Conservation (phyloP, 2,113 vertebrate genomes). For the Hypanus sabinus region DNA sequence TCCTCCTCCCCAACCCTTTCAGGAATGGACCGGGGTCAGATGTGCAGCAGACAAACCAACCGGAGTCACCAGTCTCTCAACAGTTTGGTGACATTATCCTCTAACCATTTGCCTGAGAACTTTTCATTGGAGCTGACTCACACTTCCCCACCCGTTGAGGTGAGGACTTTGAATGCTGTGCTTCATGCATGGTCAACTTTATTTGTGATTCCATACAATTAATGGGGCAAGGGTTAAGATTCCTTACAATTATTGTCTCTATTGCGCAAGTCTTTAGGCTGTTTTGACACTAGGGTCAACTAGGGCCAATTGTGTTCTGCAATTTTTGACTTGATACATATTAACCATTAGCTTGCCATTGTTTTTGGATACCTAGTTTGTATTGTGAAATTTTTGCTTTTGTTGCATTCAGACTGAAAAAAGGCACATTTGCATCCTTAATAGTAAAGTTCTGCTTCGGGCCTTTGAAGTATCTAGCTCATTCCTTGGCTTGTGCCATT, state of each 20-base stretch:
- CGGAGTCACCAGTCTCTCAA: slow-evolving; percentile 93
- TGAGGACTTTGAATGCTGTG: slow-evolving; percentile 53
- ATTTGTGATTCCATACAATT: background rate
- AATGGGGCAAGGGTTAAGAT: background rate
- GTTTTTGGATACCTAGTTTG: background rate
- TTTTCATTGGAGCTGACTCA: slow-evolving; percentile 88
- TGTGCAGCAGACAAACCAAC: slow-evolving; percentile 83
- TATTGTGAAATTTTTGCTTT: background rate
- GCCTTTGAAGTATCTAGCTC: background rate
- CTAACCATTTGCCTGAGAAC: slow-evolving; percentile 84
- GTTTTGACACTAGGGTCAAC: background rate
- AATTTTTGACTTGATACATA: background rate
- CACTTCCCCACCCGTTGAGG: slow-evolving; percentile 89
- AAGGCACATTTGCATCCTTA: background rate
- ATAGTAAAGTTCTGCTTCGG: background rate
- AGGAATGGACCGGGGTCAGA: slow-evolving; percentile 67
- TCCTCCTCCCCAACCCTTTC: slow-evolving; percentile 75
- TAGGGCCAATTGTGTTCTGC: background rate
- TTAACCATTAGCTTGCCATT: background rate
- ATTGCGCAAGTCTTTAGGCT: background rate
- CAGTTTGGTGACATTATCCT: slow-evolving; percentile 94
- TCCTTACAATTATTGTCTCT: background rate
- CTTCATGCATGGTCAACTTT: background rate
- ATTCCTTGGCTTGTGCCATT: background rate
- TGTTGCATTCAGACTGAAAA: background rate